Conservation (phyloP, 2,888 invertebrate species). For the Strigamia crassipes region DNA sequence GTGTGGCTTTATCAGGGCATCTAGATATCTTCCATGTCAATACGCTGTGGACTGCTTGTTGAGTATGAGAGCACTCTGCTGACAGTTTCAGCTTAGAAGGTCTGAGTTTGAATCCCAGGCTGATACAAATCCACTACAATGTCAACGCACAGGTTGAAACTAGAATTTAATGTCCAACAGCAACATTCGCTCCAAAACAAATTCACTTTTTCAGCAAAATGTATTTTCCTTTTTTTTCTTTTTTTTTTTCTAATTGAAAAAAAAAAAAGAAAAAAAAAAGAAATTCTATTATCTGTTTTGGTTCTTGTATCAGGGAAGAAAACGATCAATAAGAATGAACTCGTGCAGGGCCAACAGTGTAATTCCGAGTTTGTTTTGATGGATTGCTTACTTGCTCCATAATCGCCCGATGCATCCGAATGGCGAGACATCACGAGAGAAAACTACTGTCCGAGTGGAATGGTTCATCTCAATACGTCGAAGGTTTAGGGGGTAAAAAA, state of each 20-base stretch:
- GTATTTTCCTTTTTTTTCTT: neutral
- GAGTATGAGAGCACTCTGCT: neutral
- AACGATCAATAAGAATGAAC: conserved; percentile 18
- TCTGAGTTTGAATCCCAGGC: neutral
- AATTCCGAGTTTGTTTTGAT: conserved; percentile 23
- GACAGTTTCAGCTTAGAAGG: neutral
- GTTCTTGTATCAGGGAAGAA: neutral
- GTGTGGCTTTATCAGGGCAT: neutral
- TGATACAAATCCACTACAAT: too few relatives aligned
- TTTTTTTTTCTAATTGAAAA: neutral
- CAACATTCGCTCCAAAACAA: too few relatives aligned
- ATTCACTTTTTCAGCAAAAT: too few relatives aligned
- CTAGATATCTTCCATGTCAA: conserved; percentile 10
- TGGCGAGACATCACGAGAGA: conserved; percentile 17
- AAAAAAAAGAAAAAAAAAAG: too few relatives aligned
- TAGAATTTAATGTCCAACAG: too few relatives aligned
- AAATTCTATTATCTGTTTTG: neutral
- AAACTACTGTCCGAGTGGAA: neutral
- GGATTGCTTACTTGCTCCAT: conserved; percentile 28
- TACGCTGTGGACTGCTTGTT: neutral
- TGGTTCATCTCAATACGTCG: neutral
- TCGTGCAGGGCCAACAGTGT: neutral
- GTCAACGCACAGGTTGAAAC: too few relatives aligned
- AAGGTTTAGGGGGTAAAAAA: neutral
- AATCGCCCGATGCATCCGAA: conserved; percentile 19